phyloP scores from a whole-genome alignment of 1,140 invertebrate genomes.

The Hycleus cichorii region DNA sequence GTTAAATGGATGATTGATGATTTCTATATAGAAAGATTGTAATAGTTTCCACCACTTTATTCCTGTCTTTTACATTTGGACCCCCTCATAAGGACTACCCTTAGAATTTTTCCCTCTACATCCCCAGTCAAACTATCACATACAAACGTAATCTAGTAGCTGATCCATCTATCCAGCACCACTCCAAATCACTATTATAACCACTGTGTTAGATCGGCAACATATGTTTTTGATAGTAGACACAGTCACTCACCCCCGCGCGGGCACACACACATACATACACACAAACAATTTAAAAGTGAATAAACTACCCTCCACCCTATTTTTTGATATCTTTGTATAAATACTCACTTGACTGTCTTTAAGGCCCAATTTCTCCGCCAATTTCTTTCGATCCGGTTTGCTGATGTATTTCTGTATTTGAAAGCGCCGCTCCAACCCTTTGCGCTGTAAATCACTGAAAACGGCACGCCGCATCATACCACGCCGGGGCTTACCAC shows the following conservation, averaged over 20 bases:
- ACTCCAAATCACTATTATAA: slow-evolving; percentile 25
- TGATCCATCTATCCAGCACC: neutral
- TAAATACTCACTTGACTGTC: slow-evolving; percentile 75
- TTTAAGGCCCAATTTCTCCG: slow-evolving; percentile 89
- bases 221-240: slow-evolving; percentile 36
- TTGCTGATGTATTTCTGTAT: slow-evolving; percentile 98
- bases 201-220: slow-evolving; percentile 37
- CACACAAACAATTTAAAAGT: too few species aligned
- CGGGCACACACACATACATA: too few species aligned
- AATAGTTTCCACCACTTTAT: slow-evolving; percentile 26
- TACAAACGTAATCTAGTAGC: too few species aligned
- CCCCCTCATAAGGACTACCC: neutral
- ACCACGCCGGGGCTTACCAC: slow-evolving; percentile 79
- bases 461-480: slow-evolving; percentile 92
- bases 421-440: slow-evolving; percentile 89
- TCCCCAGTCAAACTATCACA: too few species aligned
- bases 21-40: neutral
- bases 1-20: too few species aligned
- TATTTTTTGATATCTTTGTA: too few species aligned
- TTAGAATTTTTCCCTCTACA: neutral
- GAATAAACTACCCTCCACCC: too few species aligned
- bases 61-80: neutral
- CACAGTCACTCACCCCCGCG: too few species aligned
- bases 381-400: slow-evolving; percentile 91
- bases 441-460: slow-evolving; percentile 88